Percentiles rank a stretch among this genome's conserved stretches.
Evolutionary conservation across 2,888 invertebrate genomes (phyloP).

Genomic region (Phortica okadai): DNA sequence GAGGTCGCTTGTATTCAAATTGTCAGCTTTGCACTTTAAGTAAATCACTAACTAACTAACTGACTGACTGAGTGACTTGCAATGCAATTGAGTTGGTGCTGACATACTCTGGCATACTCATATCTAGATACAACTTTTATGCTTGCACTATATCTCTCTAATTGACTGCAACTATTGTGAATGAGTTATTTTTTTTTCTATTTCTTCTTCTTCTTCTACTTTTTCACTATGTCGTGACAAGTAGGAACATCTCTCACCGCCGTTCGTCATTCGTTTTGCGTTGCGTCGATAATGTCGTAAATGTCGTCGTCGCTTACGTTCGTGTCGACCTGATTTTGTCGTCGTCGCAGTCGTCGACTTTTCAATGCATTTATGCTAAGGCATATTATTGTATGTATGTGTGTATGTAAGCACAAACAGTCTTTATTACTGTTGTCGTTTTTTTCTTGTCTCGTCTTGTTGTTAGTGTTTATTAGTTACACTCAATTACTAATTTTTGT

Average conservation of each 20-base stretch:
- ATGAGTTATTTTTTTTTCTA: background rate
- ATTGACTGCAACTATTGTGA: constrained; percentile 10
- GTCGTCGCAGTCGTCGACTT: background rate
- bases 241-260: background rate
- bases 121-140: background rate
- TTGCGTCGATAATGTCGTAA: background rate
- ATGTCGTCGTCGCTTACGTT: constrained; percentile 3
- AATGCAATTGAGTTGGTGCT: constrained; percentile 2
- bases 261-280: background rate
- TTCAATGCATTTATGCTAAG: background rate
- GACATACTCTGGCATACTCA: background rate
- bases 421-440: no score
- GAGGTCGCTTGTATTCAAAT: constrained; percentile 5
- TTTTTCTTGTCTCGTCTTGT: no score
- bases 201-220: background rate
- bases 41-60: constrained; percentile 21
- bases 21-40: background rate
- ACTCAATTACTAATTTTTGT: background rate
- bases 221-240: background rate
- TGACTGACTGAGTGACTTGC: constrained; percentile 13
- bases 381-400: background rate
- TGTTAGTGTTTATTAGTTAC: background rate
- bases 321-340: constrained; percentile 19
- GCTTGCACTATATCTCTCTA: background rate
- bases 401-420: no score